A percentile compares a stretch with the other conserved stretches of the same genome.
These are phyloP conservation scores for Herpailurus yagouaroundi DNA, from an alignment of 2,113 vertebrate genomes.

Conservation along the genomic window DNA sequence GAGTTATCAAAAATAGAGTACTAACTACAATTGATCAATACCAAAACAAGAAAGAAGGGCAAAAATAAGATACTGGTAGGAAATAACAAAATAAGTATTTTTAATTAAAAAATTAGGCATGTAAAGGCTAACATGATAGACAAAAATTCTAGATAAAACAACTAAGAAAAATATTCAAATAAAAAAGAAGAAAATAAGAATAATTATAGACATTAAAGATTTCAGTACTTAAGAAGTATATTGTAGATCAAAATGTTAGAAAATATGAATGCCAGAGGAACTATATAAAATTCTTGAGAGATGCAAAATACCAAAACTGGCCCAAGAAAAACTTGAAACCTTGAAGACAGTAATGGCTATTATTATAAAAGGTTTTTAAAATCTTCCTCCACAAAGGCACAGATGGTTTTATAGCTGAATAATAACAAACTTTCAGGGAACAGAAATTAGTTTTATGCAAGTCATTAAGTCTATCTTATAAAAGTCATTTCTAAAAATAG, in stretches of 20 bases:
- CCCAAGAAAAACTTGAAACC: background rate
- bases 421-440: constrained; percentile 34
- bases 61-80: background rate
- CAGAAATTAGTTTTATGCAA: constrained; percentile 8
- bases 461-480: background rate
- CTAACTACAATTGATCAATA: background rate
- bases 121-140: background rate
- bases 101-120: background rate
- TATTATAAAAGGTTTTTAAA: constrained; percentile 44
- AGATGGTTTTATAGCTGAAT: constrained; percentile 16
- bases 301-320: background rate
- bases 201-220: background rate
- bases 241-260: background rate
- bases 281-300: background rate
- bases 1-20: background rate
- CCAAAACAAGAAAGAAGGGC: background rate
- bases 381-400: background rate
- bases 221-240: background rate
- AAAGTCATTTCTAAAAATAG: constrained; percentile 35
- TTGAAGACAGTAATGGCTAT: background rate
- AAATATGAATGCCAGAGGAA: background rate
- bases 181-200: background rate
- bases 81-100: background rate
- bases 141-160: background rate
- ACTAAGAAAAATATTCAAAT: constrained; percentile 19